A percentile compares a stretch with the other conserved stretches of the same genome.
Conservation (phyloP, 2,797 vertebrate species). For the Pseudotriccus pelzelni region DNA sequence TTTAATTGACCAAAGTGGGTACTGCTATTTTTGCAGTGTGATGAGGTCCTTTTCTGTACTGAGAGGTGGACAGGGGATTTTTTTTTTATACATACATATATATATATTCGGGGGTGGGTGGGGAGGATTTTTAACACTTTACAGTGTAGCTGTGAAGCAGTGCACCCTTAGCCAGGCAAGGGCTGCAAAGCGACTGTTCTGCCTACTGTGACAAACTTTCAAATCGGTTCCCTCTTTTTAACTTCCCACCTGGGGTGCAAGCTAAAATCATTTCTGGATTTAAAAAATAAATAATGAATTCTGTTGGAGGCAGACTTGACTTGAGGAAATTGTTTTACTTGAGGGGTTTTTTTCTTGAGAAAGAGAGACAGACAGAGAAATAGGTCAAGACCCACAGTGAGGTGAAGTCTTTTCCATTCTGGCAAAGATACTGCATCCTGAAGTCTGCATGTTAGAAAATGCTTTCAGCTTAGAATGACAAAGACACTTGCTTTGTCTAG, state of each 20-base stretch:
- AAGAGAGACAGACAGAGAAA: not conserved
- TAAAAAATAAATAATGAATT: conserved; percentile 75
- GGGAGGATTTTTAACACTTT: conserved; percentile 85
- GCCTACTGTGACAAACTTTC: conserved; percentile 88
- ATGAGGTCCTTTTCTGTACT: conserved; percentile 94
- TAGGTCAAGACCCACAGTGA: conserved; percentile 62
- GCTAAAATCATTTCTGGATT: conserved; percentile 80
- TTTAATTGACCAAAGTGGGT: conserved; percentile 99
- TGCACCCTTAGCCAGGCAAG: conserved; percentile 84
- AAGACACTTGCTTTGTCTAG: conserved; percentile 7
- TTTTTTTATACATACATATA: conserved; percentile 76
- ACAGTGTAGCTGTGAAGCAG: conserved; percentile 86
- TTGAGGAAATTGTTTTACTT: conserved; percentile 77
- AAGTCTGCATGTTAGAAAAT: not conserved
- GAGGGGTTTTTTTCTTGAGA: not conserved
- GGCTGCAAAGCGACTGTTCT: conserved; percentile 96
- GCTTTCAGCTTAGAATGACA: conserved; percentile 17
- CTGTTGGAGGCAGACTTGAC: conserved; percentile 89
- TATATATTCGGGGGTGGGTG: conserved; percentile 83
- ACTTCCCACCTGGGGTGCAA: conserved; percentile 89
- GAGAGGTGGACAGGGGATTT: conserved; percentile 86
- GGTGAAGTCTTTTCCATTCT: conserved; percentile 46
- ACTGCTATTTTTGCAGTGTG: conserved; percentile 99
- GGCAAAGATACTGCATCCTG: conserved; percentile 9
- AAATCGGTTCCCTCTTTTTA: conserved; percentile 79